phyloP scores from a whole-genome alignment of 2,888 invertebrate species.

The Aporophyla nigra region DNA sequence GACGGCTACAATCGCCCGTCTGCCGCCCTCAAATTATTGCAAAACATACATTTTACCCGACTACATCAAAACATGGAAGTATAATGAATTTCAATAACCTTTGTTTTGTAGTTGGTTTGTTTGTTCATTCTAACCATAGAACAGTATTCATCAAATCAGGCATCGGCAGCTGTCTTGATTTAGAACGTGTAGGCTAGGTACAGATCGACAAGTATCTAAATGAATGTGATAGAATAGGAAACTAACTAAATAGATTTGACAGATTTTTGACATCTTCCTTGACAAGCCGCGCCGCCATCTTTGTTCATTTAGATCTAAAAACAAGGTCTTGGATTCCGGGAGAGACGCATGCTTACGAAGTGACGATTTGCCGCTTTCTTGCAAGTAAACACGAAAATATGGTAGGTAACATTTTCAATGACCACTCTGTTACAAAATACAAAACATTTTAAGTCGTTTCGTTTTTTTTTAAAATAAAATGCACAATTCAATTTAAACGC shows the following conservation, averaged over 20 bases:
- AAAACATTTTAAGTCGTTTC: too few species aligned
- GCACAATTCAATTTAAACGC: too few species aligned
- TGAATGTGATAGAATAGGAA: background rate
- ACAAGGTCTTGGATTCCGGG: too few species aligned
- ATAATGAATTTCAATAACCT: background rate
- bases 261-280: background rate
- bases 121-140: background rate
- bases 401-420: too few species aligned
- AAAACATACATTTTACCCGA: slow-evolving; percentile 31
- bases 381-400: too few species aligned
- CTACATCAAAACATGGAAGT: background rate
- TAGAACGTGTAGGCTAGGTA: background rate
- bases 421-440: too few species aligned
- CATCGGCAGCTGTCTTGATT: background rate
- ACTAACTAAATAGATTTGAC: too few species aligned
- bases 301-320: background rate
- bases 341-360: too few species aligned
- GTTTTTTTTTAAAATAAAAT: too few species aligned
- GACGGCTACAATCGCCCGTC: background rate
- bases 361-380: too few species aligned
- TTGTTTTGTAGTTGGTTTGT: background rate
- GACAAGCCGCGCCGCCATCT: too few species aligned
- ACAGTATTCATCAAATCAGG: background rate
- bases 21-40: slow-evolving; percentile 12
- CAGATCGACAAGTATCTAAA: background rate